Conservation (phyloP, 1,140 invertebrate genomes). For the Solenopsis fugax region DNA sequence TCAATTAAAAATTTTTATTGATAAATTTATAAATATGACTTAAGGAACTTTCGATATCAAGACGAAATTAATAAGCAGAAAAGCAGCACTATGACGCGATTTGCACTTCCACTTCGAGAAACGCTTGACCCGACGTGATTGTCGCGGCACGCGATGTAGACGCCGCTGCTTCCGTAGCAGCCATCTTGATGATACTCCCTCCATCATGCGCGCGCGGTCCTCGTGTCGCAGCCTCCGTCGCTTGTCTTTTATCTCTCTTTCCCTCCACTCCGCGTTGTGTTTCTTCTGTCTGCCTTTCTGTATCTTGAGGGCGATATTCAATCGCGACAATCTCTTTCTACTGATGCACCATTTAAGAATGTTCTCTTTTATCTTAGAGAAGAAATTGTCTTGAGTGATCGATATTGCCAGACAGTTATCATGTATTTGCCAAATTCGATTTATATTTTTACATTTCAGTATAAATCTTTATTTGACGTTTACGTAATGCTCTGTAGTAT, state of each 20-base stretch:
- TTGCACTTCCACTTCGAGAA: conserved; percentile 70
- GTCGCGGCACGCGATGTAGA: conserved; percentile 76
- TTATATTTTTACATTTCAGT: background rate
- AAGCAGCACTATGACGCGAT: conserved; percentile 64
- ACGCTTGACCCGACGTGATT: conserved; percentile 63
- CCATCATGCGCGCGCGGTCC: conserved; percentile 76
- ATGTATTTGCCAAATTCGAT: background rate
- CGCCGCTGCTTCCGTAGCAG: conserved; percentile 75
- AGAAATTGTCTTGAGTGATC: conserved; percentile 55
- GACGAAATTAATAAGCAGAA: conserved; percentile 71
- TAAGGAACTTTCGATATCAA: conserved; percentile 45
- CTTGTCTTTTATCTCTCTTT: conserved; percentile 48
- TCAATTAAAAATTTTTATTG: conserved; percentile 45
- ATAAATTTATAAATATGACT: conserved; percentile 60
- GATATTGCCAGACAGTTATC: conserved; percentile 44
- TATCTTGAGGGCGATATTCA: conserved; percentile 37
- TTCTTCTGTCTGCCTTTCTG: conserved; percentile 58
- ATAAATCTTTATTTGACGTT: background rate
- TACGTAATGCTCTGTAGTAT: background rate
- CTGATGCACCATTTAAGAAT: conserved; percentile 54
- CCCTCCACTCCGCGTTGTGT: background rate
- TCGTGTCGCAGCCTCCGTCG: conserved; percentile 74
- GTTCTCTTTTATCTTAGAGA: conserved; percentile 40
- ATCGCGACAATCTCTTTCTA: conserved; percentile 55
- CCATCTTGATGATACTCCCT: conserved; percentile 83